These are phyloP conservation scores for Biston betularia DNA, from an alignment of 2,888 invertebrate species.

Conservation along the genomic window DNA sequence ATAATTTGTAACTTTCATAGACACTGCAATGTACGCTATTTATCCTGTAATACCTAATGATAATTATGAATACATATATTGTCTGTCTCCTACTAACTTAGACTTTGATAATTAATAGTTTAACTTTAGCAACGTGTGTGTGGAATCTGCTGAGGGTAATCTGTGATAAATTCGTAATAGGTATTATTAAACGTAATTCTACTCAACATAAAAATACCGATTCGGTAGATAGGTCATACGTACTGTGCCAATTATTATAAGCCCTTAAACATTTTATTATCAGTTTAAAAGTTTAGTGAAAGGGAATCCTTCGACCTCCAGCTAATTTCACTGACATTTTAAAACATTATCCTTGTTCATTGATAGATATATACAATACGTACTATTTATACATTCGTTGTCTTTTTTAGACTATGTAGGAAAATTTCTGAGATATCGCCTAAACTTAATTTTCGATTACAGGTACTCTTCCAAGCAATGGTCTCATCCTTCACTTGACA, in stretches of 20 bases:
- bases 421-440: background rate
- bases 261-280: no score
- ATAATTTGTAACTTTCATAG: background rate
- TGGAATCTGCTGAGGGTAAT: background rate
- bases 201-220: background rate
- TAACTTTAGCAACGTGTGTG: background rate
- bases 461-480: slow-evolving; percentile 83
- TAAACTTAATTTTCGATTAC: slow-evolving; percentile 27
- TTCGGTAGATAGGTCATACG: background rate
- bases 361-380: no score
- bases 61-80: no score
- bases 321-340: background rate
- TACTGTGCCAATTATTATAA: background rate
- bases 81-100: no score
- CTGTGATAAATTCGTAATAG: no score
- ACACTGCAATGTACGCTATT: background rate
- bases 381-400: no score
- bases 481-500: slow-evolving; percentile 72
- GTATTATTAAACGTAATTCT: no score
- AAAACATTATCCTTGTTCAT: background rate
- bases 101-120: no score
- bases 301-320: background rate
- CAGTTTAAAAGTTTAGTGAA: background rate
- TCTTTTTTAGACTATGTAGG: no score
- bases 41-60: no score